These are phyloP conservation scores for Squalus acanthias DNA, from an alignment of 2,797 vertebrate species.

Conservation along the genomic window DNA sequence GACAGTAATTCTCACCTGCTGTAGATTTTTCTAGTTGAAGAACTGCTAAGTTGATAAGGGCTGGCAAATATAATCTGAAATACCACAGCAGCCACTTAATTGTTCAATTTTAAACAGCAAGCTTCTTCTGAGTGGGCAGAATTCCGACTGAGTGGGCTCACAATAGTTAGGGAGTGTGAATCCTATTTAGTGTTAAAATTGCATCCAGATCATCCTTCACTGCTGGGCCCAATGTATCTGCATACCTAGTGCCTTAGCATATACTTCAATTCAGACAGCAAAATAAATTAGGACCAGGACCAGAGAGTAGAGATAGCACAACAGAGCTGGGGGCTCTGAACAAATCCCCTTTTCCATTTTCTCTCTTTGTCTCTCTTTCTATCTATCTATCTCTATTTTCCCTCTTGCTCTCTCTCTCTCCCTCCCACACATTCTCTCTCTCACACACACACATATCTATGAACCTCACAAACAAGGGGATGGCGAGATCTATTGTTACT, in stretches of 20 bases:
- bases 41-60: background rate
- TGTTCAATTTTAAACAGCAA: background rate
- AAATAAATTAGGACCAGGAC: background rate
- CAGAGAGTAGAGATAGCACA: background rate
- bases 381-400: background rate
- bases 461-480: background rate
- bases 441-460: background rate
- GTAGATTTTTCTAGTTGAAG: background rate
- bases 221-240: background rate
- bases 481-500: background rate
- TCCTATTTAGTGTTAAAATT: background rate
- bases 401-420: background rate
- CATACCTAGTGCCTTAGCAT: background rate
- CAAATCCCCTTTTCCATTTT: background rate
- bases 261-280: background rate
- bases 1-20: background rate
- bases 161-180: background rate
- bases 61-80: background rate
- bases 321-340: background rate
- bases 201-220: background rate
- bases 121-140: background rate
- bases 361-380: background rate
- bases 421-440: background rate
- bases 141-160: background rate
- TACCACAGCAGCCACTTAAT: background rate